Conservation (phyloP, 2,113 vertebrate species). For the Falco punctatus region DNA sequence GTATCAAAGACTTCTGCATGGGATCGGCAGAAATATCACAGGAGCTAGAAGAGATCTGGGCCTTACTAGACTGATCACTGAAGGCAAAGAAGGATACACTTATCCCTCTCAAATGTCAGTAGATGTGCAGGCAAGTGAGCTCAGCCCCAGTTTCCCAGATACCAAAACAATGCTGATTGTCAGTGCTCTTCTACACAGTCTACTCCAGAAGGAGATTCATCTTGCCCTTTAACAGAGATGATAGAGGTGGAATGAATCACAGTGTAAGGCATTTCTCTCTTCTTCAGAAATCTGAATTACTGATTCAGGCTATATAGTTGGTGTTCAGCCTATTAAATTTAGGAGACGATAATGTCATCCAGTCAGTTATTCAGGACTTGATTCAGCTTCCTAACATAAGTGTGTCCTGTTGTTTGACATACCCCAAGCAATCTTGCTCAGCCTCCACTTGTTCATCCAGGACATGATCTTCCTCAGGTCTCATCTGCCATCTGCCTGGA, state of each 20-base stretch:
- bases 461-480: not conserved
- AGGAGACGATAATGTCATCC: not conserved
- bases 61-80: not conserved
- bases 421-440: not conserved
- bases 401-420: not conserved
- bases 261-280: not conserved
- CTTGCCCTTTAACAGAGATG: not conserved
- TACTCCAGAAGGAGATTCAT: not conserved
- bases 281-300: not conserved
- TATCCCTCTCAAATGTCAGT: not conserved
- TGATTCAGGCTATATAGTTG: not conserved
- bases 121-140: not conserved
- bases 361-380: not conserved
- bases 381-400: not conserved
- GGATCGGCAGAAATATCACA: not conserved
- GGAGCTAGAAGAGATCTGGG: not conserved
- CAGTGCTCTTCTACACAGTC: not conserved
- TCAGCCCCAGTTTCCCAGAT: not conserved
- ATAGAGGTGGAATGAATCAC: not conserved
- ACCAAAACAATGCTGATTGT: not conserved
- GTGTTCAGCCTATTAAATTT: not conserved
- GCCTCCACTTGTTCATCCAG: not conserved
- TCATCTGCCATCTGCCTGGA: not conserved
- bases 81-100: not conserved
- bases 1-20: not conserved